phyloP scores from a whole-genome alignment of 2,888 invertebrate species.

The Noctua pronuba region DNA sequence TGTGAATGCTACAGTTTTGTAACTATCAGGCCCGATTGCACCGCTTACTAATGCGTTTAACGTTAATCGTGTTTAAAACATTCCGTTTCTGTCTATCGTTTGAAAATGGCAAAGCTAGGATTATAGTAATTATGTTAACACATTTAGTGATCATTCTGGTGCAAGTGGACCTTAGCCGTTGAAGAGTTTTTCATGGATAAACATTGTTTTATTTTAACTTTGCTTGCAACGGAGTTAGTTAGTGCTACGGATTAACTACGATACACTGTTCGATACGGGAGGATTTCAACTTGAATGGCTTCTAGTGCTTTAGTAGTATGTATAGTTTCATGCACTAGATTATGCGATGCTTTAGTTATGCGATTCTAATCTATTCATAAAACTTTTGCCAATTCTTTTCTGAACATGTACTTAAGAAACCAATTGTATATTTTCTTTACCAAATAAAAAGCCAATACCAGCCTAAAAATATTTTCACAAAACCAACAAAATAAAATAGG shows the following conservation, averaged over 20 bases:
- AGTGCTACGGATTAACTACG: conserved; percentile 6
- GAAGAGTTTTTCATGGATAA: background rate
- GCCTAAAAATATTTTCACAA: conserved; percentile 8
- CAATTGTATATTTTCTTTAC: background rate
- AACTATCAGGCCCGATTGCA: background rate
- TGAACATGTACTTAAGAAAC: background rate
- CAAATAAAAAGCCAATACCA: background rate
- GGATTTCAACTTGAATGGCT: conserved; percentile 1
- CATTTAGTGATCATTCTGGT: background rate
- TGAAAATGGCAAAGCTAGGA: background rate
- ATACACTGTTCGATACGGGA: background rate
- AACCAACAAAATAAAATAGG: conserved; percentile 16
- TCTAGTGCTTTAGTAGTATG: background rate
- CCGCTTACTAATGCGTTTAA: background rate
- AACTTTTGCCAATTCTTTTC: background rate
- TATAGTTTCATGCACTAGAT: background rate
- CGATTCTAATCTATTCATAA: background rate
- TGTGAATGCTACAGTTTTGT: conserved; percentile 10
- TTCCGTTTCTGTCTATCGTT: background rate
- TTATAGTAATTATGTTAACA: background rate
- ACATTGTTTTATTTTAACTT: conserved; percentile 23
- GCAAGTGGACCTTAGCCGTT: background rate
- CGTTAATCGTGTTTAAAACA: background rate
- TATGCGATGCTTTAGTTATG: no score
- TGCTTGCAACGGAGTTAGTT: background rate